These are phyloP conservation scores for Syrista parreyssii DNA, from an alignment of 2,888 invertebrate species.

Conservation along the genomic window DNA sequence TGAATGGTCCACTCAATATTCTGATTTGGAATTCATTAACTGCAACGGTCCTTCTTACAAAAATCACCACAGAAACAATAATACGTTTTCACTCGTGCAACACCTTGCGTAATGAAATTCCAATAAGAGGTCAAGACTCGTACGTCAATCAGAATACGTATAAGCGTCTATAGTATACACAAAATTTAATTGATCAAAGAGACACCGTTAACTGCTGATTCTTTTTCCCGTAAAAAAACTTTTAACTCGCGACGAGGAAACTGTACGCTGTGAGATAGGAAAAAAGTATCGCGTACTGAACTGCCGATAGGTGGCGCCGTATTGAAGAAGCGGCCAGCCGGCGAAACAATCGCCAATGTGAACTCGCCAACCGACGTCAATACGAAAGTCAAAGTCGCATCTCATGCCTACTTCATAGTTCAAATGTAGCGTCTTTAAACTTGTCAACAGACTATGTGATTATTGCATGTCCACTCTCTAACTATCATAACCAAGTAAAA, in stretches of 20 bases:
- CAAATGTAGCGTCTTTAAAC: neutral
- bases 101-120: neutral
- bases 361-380: neutral
- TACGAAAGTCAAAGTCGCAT: neutral
- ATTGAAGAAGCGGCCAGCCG: neutral
- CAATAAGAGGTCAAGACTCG: neutral
- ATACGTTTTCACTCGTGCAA: neutral
- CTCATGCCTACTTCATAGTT: neutral
- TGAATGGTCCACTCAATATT: neutral
- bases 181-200: neutral
- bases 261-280: neutral
- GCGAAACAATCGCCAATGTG: neutral
- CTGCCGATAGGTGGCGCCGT: neutral
- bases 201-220: neutral
- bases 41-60: neutral
- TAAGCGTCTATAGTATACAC: neutral
- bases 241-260: neutral
- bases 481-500: neutral
- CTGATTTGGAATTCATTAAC: neutral
- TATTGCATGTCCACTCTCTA: neutral
- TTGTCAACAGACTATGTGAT: neutral
- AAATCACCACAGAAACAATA: neutral
- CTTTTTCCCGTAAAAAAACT: neutral
- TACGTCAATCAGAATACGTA: neutral
- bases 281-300: neutral